A percentile compares a stretch with the other conserved stretches of the same genome.
Conservation (phyloP, 2,113 vertebrate genomes). For the Percina caprodes region DNA sequence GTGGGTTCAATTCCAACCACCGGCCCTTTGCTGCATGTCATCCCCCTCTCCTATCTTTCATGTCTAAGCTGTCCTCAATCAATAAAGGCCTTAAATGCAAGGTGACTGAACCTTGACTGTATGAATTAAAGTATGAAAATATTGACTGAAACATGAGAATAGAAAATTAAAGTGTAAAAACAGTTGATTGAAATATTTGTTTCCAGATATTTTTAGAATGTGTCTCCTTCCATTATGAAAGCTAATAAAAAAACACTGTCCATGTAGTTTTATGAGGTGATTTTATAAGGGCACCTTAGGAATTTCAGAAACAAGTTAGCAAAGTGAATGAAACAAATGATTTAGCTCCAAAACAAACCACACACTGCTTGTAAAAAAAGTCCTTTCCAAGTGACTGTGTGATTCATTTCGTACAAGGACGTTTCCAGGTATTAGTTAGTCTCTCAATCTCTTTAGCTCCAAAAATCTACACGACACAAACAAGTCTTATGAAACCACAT, state of each 20-base stretch:
- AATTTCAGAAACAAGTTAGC: background rate
- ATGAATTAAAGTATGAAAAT: background rate
- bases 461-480: background rate
- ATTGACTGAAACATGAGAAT: background rate
- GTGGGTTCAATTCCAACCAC: too few relatives aligned
- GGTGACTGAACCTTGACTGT: too few relatives aligned
- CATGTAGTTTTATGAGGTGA: constrained; percentile 6
- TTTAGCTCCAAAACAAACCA: background rate
- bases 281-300: background rate
- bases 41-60: too few relatives aligned
- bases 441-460: background rate
- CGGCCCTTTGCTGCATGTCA: too few relatives aligned
- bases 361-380: background rate
- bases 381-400: background rate
- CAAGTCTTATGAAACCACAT: constrained; percentile 2
- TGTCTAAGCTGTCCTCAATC: too few relatives aligned
- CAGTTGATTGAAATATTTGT: background rate
- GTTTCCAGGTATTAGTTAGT: background rate
- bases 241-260: background rate
- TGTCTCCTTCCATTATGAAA: background rate
- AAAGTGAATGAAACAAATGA: background rate
- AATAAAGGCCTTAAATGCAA: too few relatives aligned
- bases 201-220: background rate
- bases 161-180: background rate
- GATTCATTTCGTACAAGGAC: background rate